phyloP scores from a whole-genome alignment of 1,140 invertebrate genomes.

The Laupala kohalensis region DNA sequence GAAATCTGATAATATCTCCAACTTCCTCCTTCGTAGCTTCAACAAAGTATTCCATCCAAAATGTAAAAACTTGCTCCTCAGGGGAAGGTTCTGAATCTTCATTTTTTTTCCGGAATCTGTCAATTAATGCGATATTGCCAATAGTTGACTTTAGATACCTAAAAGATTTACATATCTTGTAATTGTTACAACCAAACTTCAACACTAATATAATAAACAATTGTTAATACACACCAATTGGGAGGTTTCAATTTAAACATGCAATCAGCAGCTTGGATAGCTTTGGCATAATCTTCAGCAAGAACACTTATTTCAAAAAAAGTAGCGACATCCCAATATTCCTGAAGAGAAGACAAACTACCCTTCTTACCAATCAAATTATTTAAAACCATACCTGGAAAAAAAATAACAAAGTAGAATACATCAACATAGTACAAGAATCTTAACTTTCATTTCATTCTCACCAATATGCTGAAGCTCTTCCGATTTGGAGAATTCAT shows the following conservation, averaged over 20 bases:
- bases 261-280: conserved; percentile 92
- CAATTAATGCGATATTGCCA: conserved; percentile 93
- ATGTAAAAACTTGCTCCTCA: conserved; percentile 82
- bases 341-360: conserved; percentile 77
- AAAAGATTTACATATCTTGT: conserved; percentile 9
- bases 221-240: conserved; percentile 55
- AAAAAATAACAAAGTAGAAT: not conserved
- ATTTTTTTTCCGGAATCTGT: conserved; percentile 73
- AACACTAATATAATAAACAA: not conserved
- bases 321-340: conserved; percentile 99
- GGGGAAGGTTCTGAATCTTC: conserved; percentile 51
- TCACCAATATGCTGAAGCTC: conserved; percentile 77
- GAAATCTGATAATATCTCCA: conserved; percentile 74
- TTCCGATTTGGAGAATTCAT: conserved; percentile 83
- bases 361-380: conserved; percentile 98
- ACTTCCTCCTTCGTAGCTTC: conserved; percentile 75
- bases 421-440: conserved; percentile 6
- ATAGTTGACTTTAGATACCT: conserved; percentile 95
- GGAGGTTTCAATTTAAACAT: conserved; percentile 99
- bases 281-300: conserved; percentile 93
- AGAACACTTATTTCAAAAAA: conserved; percentile 98
- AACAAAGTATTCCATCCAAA: conserved; percentile 98
- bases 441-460: conserved; percentile 9
- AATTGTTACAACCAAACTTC: not conserved
- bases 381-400: conserved; percentile 79